phyloP scores from a whole-genome alignment of 2,113 vertebrate genomes.

The Sus scrofa region T2T-Sscrofa CM000821.6:10418501-10419000 shows the following conservation, averaged over 20 bases:
- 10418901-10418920: neutral
- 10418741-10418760: too few species aligned
- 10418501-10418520: neutral
- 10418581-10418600: neutral
- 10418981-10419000: neutral
- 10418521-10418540: too few species aligned
- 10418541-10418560: too few species aligned
- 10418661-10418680: neutral
- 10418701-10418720: neutral
- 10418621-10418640: neutral
- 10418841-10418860: neutral
- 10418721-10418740: neutral
- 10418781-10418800: neutral
- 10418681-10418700: neutral
- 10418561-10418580: neutral
- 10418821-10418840: neutral
- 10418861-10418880: neutral
- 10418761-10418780: neutral
- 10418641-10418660: neutral
- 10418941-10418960: neutral
- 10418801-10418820: neutral
- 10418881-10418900: neutral
- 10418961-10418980: neutral
- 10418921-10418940: neutral
- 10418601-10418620: neutral